Conservation (phyloP, 2,797 vertebrate genomes). For the Choloepus didactylus region DNA sequence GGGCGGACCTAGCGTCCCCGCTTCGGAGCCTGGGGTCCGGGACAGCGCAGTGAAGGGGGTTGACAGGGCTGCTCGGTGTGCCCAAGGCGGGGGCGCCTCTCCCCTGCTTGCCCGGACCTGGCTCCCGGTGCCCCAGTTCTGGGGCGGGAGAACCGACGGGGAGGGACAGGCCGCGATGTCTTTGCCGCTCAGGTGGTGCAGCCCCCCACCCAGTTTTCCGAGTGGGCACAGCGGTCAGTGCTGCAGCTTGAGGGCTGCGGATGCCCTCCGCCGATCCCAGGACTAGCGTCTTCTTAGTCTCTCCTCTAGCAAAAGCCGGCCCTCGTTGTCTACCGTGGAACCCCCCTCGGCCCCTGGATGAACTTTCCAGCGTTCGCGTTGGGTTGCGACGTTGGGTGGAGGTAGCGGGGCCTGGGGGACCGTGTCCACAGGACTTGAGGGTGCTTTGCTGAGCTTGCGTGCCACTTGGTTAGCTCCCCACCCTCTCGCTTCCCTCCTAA, state of each 20-base stretch:
- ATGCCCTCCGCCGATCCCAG: background rate
- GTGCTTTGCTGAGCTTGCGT: background rate
- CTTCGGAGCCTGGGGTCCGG: background rate
- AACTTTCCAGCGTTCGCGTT: conserved; percentile 56
- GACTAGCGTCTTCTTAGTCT: background rate
- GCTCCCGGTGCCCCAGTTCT: background rate
- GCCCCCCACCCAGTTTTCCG: conserved; percentile 39
- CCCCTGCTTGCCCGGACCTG: background rate
- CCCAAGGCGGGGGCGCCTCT: background rate
- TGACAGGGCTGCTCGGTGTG: background rate
- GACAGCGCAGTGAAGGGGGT: background rate
- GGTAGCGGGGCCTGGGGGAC: background rate
- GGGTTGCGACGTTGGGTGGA: conserved; percentile 60
- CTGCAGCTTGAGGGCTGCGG: background rate
- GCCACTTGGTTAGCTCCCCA: background rate
- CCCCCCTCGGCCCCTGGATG: background rate
- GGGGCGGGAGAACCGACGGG: background rate
- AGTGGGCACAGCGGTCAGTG: background rate
- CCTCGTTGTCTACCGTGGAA: background rate
- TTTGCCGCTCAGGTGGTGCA: conserved; percentile 47
- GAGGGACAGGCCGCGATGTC: conserved; percentile 22
- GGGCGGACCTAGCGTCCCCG: background rate
- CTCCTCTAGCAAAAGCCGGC: background rate
- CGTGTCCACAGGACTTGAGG: background rate
- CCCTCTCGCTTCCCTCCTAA: background rate